Percentiles rank a stretch among this genome's conserved stretches.
Evolutionary conservation across 2,888 invertebrate genomes (phyloP).

Genomic region (Mechanitis messenoides): DNA sequence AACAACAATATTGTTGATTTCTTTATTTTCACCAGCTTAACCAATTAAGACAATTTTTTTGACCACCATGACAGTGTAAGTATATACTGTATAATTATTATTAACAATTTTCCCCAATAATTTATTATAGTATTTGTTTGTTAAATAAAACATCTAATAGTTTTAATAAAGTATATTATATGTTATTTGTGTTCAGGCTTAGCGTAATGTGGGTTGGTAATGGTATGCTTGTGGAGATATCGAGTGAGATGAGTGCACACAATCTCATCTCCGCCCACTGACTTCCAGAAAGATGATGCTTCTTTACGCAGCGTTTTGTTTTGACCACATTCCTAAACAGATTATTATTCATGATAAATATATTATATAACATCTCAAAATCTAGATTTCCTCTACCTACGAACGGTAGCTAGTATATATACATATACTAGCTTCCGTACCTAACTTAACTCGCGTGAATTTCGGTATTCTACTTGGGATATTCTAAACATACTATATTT

Average conservation of each 20-base stretch:
- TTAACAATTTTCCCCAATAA: no score
- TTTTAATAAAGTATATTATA: background rate
- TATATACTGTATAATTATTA: no score
- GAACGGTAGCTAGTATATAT: no score
- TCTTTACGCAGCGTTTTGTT: conserved; percentile 36
- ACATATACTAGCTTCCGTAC: no score
- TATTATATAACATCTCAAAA: background rate
- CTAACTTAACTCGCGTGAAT: no score
- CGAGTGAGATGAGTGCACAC: conserved; percentile 45
- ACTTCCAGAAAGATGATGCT: conserved; percentile 47
- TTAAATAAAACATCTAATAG: background rate
- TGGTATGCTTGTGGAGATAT: conserved; percentile 44
- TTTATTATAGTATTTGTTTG: background rate
- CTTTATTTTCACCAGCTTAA: no score
- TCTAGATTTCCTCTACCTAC: no score
- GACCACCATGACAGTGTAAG: no score
- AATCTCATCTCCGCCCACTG: conserved; percentile 48
- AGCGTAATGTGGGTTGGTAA: conserved; percentile 56
- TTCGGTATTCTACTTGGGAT: no score
- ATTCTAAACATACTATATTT: no score
- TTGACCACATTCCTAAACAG: conserved; percentile 60
- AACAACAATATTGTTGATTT: no score
- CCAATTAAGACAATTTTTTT: no score
- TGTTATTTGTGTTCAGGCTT: conserved; percentile 32
- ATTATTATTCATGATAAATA: background rate